Conservation (phyloP, 2,797 vertebrate species). For the Podargus strigoides region DNA sequence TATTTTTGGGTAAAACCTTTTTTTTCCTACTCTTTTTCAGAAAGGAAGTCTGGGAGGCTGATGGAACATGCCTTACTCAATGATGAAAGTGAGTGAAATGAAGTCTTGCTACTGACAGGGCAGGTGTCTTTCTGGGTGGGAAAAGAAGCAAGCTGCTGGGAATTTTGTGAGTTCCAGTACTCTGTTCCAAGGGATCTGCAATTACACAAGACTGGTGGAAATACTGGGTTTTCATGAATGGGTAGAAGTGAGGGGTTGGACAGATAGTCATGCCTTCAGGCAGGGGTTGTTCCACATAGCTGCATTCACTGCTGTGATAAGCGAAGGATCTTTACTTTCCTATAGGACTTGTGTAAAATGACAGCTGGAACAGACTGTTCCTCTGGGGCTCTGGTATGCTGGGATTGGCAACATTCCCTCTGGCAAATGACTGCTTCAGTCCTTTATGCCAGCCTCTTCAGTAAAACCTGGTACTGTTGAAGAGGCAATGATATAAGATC, state of each 20-base stretch:
- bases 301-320: neutral
- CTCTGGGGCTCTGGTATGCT: neutral
- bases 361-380: neutral
- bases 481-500: neutral
- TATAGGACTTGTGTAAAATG: neutral
- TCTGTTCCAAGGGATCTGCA: neutral
- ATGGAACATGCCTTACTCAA: conserved; percentile 98
- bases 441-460: neutral
- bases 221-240: neutral
- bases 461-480: neutral
- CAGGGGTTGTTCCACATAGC: neutral
- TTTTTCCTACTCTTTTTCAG: conserved; percentile 74
- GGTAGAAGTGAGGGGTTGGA: neutral
- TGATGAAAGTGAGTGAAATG: conserved; percentile 90
- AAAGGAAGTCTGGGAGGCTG: conserved; percentile 78
- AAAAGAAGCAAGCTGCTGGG: neutral
- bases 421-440: neutral
- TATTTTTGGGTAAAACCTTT: neutral
- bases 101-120: neutral
- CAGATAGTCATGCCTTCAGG: neutral
- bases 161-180: neutral
- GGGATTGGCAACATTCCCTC: neutral
- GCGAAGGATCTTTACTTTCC: neutral
- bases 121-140: neutral
- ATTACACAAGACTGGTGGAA: neutral